Conservation (phyloP, 2,888 invertebrate genomes). For the Azorinus chamasolen region DNA sequence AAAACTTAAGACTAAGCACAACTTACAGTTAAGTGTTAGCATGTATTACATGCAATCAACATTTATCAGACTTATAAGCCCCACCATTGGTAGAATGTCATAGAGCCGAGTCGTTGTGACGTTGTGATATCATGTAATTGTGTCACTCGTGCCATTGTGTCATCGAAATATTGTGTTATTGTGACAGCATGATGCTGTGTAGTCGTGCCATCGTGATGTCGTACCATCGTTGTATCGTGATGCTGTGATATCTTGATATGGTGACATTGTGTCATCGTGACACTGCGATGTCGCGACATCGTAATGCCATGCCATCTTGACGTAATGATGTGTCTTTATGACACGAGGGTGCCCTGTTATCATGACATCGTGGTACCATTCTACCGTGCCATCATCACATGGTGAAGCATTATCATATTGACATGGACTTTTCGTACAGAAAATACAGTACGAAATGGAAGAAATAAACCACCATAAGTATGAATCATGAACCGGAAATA, state of each 20-base stretch:
- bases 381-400: background rate
- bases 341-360: too few relatives aligned
- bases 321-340: background rate
- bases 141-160: background rate
- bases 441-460: too few relatives aligned
- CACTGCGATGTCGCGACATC: background rate
- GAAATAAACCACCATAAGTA: too few relatives aligned
- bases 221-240: background rate
- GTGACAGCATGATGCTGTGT: background rate
- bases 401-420: too few relatives aligned
- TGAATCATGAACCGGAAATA: too few relatives aligned
- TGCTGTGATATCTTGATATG: background rate
- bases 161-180: background rate
- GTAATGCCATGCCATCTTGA: background rate
- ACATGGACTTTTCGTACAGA: too few relatives aligned
- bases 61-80: too few relatives aligned
- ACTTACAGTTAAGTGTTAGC: too few relatives aligned
- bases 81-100: too few relatives aligned
- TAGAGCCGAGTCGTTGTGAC: background rate
- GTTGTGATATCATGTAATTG: background rate
- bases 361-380: background rate
- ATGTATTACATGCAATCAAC: too few relatives aligned
- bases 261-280: background rate
- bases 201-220: background rate
- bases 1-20: too few relatives aligned